Base-by-base conservation (phyloP, 2,888 invertebrate genomes). In the Euzetes globulus region DNA sequence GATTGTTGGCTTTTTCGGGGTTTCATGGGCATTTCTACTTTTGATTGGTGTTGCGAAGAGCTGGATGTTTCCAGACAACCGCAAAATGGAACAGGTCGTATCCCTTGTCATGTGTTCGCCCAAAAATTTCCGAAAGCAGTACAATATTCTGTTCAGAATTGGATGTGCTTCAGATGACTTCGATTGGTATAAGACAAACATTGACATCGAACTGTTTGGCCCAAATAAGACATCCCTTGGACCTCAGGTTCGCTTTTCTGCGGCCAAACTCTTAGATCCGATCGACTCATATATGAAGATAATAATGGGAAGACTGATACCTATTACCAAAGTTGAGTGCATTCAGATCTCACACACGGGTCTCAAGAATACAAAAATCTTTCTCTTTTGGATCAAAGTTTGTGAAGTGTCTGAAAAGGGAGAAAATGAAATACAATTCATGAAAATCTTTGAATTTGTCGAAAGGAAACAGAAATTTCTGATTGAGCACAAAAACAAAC, bases 81-180 rank as follows among this genome's bases (percentile, higher is more conserved):
- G n/a, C n/a, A n/a, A n/a, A n/a, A 37, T 37, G 13, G 70, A 70
- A 70, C n/a, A 13, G 1, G 47, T 47, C 27, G 1, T 22, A 3
- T 13, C 27, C 0, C 17, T 70, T 4, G 17, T 45, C 27, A 25
- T 45, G 47, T 70, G 70, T 25, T 47, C 70, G 7, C 11, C 19
- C 19, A 6, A 17, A 15, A 70, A n/a, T 6, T 45, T 6, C 27
- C 5, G 9, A 1, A 47, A 25, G 13, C 70, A 70, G 17, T 70
- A 70, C 70, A 11, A 1, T 5, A 70, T 70, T 17, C 11, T 25
- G 6, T 13, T 70, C 4, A 4, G 41, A 17, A 41, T 70, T 19
- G 70, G 70, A 2, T 70, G 70, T 17, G 37, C 70, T 70, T 70
- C 70, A 0, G 25, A 25, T 25, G 27, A 70, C 47, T 70, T 70